Base-by-base conservation (phyloP, 1,140 invertebrate species). In the Heterodera carotae region DNA sequence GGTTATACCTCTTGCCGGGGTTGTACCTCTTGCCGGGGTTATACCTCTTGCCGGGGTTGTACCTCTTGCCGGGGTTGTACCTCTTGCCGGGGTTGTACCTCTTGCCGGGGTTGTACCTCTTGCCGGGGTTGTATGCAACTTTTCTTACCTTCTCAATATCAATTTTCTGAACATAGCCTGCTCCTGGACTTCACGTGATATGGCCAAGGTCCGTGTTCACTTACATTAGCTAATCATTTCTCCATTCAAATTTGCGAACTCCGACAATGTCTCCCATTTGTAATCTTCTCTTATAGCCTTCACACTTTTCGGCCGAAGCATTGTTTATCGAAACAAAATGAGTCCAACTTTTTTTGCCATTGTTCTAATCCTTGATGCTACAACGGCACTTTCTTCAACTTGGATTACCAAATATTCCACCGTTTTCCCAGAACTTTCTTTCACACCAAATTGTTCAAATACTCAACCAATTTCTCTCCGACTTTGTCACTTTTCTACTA, bases 231-330 rank as follows among this genome's bases (percentile, higher is more conserved):
- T 8, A 66, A 7, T 39, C 66, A 34, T 34, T 39, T 67, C 22
- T 67, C 66, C 66, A 67, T 25, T 18, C 33, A 29, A 67, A 67
- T 4, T 67, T n/a, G 12, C 4, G 5, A 18, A 67, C 36, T 34
- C 33, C 33, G 0, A 67, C 66, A n/a, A 34, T 67, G n/a, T 67
- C 66, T 67, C 66, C 66, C n/a, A 67, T 34, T 67, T 67, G 66
- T 2, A 67, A 39, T 67, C n/a, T 67, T 4, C 22, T 67, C 5
- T 4, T 18, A 39, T n/a, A 67, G 4, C 22, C 66, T 25, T 5
- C 5, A n/a, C 18, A 5, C 18, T 25, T 67, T 25, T 67, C 66
- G 5, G 66, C 66, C 33, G n/a, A 15, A 5, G 18, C 36, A 67
- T 67, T 25, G 12, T 12, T 5, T 1, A 67, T 67, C 22, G 66